phyloP scores from a whole-genome alignment of 2,888 invertebrate genomes.

The Vannuccia rotundouncinata region DNA sequence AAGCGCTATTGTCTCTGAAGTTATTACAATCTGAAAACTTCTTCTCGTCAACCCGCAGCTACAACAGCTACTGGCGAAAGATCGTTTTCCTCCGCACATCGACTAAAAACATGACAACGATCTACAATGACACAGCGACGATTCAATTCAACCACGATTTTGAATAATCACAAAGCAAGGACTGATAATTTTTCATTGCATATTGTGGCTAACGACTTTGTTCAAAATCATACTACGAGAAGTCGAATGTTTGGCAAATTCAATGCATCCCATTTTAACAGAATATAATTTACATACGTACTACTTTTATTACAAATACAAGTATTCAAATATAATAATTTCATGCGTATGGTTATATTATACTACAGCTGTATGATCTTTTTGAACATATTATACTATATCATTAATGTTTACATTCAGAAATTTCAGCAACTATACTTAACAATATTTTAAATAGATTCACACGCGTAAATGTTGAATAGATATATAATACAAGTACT shows the following conservation, averaged over 20 bases:
- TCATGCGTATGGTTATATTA: background rate
- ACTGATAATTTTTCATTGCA: constrained; percentile 11
- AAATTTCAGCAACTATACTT: background rate
- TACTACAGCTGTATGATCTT: background rate
- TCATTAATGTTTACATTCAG: constrained; percentile 3
- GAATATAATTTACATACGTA: constrained; percentile 21
- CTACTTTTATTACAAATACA: constrained; percentile 12
- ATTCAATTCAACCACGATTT: constrained; percentile 13
- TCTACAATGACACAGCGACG: constrained; percentile 11
- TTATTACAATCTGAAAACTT: constrained; percentile 14
- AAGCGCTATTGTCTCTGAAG: constrained; percentile 15
- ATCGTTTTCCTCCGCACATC: constrained; percentile 3
- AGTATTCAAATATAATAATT: constrained; percentile 14
- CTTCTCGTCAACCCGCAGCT: constrained; percentile 12
- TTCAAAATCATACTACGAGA: constrained; percentile 21
- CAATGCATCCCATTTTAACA: constrained; percentile 15
- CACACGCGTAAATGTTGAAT: background rate
- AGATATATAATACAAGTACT: constrained; percentile 17
- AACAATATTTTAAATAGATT: constrained; percentile 1
- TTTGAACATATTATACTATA: background rate
- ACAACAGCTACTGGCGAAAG: constrained; percentile 26
- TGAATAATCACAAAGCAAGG: constrained; percentile 26
- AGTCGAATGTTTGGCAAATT: constrained; percentile 26
- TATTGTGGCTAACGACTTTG: constrained; percentile 22
- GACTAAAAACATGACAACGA: constrained; percentile 12